Evolutionary conservation across 2,888 invertebrate species (phyloP).

Genomic region (Yponomeuta sedellus): DNA sequence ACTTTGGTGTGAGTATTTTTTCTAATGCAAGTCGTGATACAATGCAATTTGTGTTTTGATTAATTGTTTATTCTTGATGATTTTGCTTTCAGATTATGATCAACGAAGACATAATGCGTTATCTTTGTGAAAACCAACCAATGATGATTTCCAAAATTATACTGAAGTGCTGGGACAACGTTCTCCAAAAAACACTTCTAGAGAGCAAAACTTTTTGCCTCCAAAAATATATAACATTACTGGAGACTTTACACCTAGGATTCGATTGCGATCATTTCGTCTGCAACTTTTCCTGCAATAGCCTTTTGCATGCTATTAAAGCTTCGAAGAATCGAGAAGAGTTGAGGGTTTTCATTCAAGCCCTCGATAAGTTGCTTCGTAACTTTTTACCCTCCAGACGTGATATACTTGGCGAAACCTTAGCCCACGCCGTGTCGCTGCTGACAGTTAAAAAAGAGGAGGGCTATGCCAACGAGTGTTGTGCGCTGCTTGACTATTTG

Average conservation of each 20-base stretch:
- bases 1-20: conserved; percentile 55
- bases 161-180: conserved; percentile 61
- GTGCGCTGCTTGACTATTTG: conserved; percentile 58
- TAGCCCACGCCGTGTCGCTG: conserved; percentile 71
- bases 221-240: conserved; percentile 74
- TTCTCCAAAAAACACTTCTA: conserved; percentile 58
- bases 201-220: conserved; percentile 74
- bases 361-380: conserved; percentile 57
- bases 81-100: conserved; percentile 46
- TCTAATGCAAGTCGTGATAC: not conserved
- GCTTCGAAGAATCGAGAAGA: conserved; percentile 40
- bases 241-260: conserved; percentile 55
- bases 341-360: conserved; percentile 46
- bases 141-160: conserved; percentile 72
- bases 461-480: conserved; percentile 41
- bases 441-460: conserved; percentile 63
- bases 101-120: conserved; percentile 48
- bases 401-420: conserved; percentile 56
- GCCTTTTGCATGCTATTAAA: conserved; percentile 70
- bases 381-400: conserved; percentile 57
- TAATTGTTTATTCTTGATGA: not conserved
- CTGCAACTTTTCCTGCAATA: conserved; percentile 73
- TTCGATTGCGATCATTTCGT: conserved; percentile 70
- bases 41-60: too few species aligned
- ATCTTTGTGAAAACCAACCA: conserved; percentile 62